Evolutionary conservation across 2,113 vertebrate genomes (phyloP).

Genomic region (Callocephalon fimbriatum): DNA sequence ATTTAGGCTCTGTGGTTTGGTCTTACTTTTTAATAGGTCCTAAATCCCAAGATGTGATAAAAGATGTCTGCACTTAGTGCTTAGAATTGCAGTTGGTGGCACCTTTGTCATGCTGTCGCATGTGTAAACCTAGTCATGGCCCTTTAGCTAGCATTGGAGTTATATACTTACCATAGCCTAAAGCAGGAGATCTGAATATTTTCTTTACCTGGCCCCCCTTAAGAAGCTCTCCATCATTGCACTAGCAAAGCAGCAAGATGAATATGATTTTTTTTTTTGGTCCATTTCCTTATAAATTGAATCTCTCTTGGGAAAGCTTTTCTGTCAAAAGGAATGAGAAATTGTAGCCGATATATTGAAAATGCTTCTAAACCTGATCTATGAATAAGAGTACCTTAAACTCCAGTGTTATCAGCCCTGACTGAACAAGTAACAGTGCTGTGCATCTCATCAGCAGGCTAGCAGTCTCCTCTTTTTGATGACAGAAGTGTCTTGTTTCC

Average conservation of each 20-base stretch:
- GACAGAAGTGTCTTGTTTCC: neutral
- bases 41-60: neutral
- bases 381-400: neutral
- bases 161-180: neutral
- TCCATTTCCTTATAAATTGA: neutral
- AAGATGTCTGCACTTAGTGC: neutral
- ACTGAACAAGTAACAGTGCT: neutral
- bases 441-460: neutral
- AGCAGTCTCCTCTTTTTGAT: neutral
- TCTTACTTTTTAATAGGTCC: neutral
- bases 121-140: neutral
- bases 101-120: neutral
- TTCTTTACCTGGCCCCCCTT: neutral
- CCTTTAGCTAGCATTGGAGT: neutral
- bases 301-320: neutral
- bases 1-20: neutral
- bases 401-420: neutral
- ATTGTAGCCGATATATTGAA: neutral
- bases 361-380: neutral
- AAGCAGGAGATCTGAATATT: neutral
- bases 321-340: neutral
- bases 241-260: neutral
- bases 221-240: neutral
- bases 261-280: neutral
- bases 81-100: rapidly evolving